Percentiles rank a stretch among this genome's conserved stretches.
Evolutionary conservation across 2,797 vertebrate genomes (phyloP).

Genomic region (Sebastes iracundus): DNA sequence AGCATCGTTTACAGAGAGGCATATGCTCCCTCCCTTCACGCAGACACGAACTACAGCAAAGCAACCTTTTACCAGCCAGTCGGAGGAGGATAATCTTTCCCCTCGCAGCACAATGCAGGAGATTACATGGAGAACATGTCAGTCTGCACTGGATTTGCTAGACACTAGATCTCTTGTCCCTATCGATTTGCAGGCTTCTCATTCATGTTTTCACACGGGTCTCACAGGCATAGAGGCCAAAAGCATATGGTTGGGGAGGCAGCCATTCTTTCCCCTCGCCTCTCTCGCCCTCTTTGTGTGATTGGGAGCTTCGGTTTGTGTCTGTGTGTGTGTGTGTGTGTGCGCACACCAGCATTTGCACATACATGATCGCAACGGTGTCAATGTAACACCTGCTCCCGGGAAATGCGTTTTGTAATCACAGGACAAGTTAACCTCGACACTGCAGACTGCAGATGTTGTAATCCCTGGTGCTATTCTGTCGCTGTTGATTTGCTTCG

Average conservation of each 20-base stretch:
- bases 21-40: conserved; percentile 70
- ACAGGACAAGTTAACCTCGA: conserved; percentile 82
- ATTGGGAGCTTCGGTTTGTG: conserved; percentile 27
- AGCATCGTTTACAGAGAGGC: conserved; percentile 73
- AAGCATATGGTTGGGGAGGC: conserved; percentile 68
- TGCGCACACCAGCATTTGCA: conserved; percentile 38
- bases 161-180: conserved; percentile 84
- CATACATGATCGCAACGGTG: conserved; percentile 66
- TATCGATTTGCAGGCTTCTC: conserved; percentile 84
- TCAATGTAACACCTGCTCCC: conserved; percentile 81
- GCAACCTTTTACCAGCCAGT: conserved; percentile 83
- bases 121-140: conserved; percentile 86
- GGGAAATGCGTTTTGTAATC: conserved; percentile 79
- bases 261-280: conserved; percentile 59
- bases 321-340: conserved; percentile 15
- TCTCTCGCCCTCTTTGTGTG: conserved; percentile 52
- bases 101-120: conserved; percentile 82
- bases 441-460: conserved; percentile 81
- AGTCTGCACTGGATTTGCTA: conserved; percentile 84
- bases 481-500: conserved; percentile 78
- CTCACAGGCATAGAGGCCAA: conserved; percentile 67
- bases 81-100: conserved; percentile 85
- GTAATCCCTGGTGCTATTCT: conserved; percentile 76
- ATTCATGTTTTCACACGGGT: conserved; percentile 83
- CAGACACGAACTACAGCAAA: conserved; percentile 74